phyloP scores from a whole-genome alignment of 1,140 invertebrate species.

The Euwallacea similis region DNA sequence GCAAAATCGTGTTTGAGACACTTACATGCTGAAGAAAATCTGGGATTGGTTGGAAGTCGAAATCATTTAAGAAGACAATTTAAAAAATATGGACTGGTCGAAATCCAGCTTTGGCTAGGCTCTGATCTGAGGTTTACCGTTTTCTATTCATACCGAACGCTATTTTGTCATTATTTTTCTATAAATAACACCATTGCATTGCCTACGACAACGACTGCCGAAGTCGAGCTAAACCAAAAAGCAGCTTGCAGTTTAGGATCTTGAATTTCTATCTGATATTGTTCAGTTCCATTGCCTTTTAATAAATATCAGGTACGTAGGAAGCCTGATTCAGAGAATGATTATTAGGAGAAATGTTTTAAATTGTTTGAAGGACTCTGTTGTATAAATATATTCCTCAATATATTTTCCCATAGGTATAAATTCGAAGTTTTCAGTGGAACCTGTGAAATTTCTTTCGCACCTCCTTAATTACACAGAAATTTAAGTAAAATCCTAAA shows the following conservation, averaged over 20 bases:
- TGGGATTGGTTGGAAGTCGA: not conserved
- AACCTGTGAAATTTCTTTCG: constrained; percentile 28
- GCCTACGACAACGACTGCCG: constrained; percentile 15
- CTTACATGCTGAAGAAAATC: not conserved
- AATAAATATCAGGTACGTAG: no score
- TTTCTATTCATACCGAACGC: constrained; percentile 29
- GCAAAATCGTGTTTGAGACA: not conserved
- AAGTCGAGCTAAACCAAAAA: constrained; percentile 23
- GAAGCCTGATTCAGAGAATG: no score
- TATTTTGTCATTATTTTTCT: constrained; percentile 33
- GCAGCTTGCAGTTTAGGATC: no score
- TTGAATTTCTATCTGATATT: no score
- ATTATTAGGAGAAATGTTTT: constrained; percentile 5
- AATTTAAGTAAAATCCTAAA: constrained; percentile 18
- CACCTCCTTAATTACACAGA: constrained; percentile 27
- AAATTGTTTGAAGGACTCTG: constrained; percentile 22
- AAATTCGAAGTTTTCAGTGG: constrained; percentile 25
- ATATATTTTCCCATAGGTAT: constrained; percentile 23
- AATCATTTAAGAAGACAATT: not conserved
- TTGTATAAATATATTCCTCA: constrained; percentile 29
- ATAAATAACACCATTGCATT: constrained; percentile 31
- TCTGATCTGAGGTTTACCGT: constrained; percentile 25
- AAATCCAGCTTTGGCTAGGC: constrained; percentile 24
- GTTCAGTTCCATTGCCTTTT: no score
- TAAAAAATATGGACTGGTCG: not conserved